Percentiles rank a stretch among this genome's conserved stretches.
Conservation (phyloP, 1,140 invertebrate genomes). For the Rhyacophila brunnea region DNA sequence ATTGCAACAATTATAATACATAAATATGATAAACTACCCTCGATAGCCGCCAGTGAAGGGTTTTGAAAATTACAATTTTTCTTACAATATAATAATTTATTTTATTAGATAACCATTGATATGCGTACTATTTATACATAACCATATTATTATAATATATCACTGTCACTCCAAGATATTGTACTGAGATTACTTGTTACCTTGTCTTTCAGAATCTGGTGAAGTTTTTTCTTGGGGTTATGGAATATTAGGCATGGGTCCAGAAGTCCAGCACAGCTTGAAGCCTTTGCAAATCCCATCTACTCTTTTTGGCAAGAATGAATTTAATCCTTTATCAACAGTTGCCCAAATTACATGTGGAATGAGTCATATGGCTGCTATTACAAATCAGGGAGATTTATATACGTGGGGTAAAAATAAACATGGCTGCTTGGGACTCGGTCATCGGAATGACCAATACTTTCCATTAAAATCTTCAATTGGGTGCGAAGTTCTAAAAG, state of each 20-base stretch:
- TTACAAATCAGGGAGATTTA: conserved; percentile 77
- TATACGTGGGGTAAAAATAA: conserved; percentile 91
- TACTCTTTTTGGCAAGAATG: conserved; percentile 81
- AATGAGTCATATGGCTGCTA: conserved; percentile 75
- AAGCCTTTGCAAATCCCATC: conserved; percentile 73
- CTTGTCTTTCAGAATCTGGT: conserved; percentile 64
- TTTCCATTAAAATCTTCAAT: conserved; percentile 85
- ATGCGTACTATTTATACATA: too few species aligned
- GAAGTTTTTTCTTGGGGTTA: conserved; percentile 91
- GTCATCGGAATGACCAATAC: conserved; percentile 75
- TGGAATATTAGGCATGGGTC: conserved; percentile 87
- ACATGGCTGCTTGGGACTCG: conserved; percentile 79
- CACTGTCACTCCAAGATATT: too few species aligned
- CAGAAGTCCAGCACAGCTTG: conserved; percentile 63
- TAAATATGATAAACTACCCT: too few species aligned
- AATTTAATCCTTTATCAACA: conserved; percentile 68
- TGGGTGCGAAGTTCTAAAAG: conserved; percentile 69
- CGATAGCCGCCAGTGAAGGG: too few species aligned
- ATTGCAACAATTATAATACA: too few species aligned
- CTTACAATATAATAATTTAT: too few species aligned
- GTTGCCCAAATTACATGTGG: conserved; percentile 72
- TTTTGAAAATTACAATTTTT: too few species aligned
- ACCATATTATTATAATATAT: too few species aligned
- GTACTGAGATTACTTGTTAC: too few species aligned
- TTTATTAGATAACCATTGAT: too few species aligned